A percentile compares a stretch with the other conserved stretches of the same genome.
Conservation (phyloP, 1,140 invertebrate genomes). For the Drosophila punjabiensis region DNA sequence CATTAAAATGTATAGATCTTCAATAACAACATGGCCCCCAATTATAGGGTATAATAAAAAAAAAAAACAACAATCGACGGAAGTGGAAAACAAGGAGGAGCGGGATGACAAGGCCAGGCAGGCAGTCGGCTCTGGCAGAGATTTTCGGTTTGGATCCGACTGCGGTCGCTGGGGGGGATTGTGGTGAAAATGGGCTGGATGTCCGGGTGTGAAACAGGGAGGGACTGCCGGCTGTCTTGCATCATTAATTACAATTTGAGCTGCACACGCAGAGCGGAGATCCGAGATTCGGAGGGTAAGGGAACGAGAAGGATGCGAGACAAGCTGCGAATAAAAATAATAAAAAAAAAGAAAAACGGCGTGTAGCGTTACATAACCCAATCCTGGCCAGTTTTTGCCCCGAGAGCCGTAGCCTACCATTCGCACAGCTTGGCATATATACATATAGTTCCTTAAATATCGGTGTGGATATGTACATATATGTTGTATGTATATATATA, state of each 20-base stretch:
- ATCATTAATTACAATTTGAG: constrained; percentile 84
- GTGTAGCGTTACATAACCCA: constrained; percentile 46
- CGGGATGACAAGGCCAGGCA: constrained; percentile 54
- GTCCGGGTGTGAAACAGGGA: constrained; percentile 31
- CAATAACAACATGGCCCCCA: background rate
- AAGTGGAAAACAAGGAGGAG: constrained; percentile 26
- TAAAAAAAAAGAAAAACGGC: constrained; percentile 2
- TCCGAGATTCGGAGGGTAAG: constrained; percentile 21
- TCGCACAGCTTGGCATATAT: background rate
- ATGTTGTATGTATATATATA: background rate
- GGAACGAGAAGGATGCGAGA: constrained; percentile 14
- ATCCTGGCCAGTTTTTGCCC: constrained; percentile 33
- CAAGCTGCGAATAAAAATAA: constrained; percentile 43
- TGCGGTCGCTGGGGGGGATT: constrained; percentile 38
- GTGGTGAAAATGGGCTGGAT: constrained; percentile 19
- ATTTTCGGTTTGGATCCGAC: constrained; percentile 55
- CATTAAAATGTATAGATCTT: no score
- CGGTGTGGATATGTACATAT: background rate
- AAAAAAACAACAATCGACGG: constrained; percentile 14
- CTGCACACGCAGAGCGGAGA: constrained; percentile 51
- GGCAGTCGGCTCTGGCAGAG: constrained; percentile 44
- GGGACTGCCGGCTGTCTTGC: constrained; percentile 65
- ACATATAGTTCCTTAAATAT: constrained; percentile 16
- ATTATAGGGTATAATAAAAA: constrained; percentile 28
- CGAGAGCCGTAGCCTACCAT: constrained; percentile 25